These are phyloP conservation scores for Thera britannica DNA, from an alignment of 2,888 invertebrate genomes.

Conservation along the genomic window DNA sequence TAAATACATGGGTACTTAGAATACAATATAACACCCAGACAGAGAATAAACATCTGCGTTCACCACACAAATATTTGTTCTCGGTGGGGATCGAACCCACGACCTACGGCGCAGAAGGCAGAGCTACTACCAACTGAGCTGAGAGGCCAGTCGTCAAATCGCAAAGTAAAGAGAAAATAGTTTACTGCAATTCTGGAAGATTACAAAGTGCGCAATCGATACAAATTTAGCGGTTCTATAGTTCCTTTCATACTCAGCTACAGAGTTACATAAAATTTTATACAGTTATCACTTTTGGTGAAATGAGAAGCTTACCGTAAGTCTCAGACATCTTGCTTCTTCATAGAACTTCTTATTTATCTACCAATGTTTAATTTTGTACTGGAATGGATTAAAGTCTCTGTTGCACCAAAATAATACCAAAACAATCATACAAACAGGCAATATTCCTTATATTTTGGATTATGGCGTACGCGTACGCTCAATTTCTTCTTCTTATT, in stretches of 20 bases:
- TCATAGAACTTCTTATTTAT: constrained; percentile 14
- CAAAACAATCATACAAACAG: constrained; percentile 7
- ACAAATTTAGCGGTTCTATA: neutral
- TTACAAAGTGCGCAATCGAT: constrained; percentile 4
- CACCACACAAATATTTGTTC: too few species aligned
- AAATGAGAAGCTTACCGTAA: constrained; percentile 46
- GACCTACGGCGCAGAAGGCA: too few species aligned
- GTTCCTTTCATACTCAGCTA: neutral
- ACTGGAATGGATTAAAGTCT: neutral
- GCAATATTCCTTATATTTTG: too few species aligned
- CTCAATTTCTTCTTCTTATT: too few species aligned
- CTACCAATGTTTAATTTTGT: neutral
- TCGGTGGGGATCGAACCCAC: too few species aligned
- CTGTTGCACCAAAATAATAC: neutral
- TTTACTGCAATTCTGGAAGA: neutral
- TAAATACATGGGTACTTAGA: too few species aligned
- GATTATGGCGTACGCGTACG: too few species aligned
- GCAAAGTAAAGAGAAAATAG: neutral
- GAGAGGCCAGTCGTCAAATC: too few species aligned
- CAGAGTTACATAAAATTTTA: too few species aligned
- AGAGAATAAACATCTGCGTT: too few species aligned
- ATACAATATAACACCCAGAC: too few species aligned
- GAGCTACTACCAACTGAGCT: too few species aligned
- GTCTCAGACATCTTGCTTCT: constrained; percentile 55
- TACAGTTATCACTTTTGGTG: neutral